Conservation (phyloP, 2,113 vertebrate genomes). For the Hoplias malabaricus region DNA sequence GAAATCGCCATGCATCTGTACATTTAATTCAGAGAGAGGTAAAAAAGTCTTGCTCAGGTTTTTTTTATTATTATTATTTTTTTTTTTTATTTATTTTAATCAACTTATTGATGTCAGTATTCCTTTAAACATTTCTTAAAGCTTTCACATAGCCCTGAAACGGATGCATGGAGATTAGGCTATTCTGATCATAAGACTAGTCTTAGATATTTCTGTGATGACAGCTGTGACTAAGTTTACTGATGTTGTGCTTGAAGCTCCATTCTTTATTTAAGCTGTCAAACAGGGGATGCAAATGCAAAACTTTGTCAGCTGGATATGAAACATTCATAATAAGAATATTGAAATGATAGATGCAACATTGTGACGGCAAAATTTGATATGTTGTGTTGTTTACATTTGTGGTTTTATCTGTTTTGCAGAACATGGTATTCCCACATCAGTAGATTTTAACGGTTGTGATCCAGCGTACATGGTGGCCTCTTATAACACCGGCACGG, state of each 20-base stretch:
- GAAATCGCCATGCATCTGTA: conserved; percentile 90
- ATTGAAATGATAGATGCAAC: no score
- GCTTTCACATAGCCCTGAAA: no score
- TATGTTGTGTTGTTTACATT: not conserved
- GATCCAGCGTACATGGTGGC: conserved; percentile 95
- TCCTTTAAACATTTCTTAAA: no score
- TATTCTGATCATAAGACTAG: no score
- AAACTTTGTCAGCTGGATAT: no score
- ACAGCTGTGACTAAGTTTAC: no score
- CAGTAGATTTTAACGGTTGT: conserved; percentile 94
- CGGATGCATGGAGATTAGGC: no score
- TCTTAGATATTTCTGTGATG: no score
- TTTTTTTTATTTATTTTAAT: not conserved
- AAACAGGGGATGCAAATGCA: not conserved
- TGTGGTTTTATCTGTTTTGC: conserved; percentile 8
- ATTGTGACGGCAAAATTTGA: no score
- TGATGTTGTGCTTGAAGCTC: not conserved
- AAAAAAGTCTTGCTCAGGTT: not conserved
- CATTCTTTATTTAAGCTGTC: not conserved
- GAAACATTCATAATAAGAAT: no score
- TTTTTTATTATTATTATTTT: not conserved
- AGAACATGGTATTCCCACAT: conserved; percentile 92
- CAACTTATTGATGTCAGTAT: not conserved
- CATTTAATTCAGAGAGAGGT: conserved; percentile 65
- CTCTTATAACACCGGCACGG: conserved; percentile 87